These are phyloP conservation scores for Synanthedon myopaeformis DNA, from an alignment of 2,888 invertebrate species.

Conservation along the genomic window DNA sequence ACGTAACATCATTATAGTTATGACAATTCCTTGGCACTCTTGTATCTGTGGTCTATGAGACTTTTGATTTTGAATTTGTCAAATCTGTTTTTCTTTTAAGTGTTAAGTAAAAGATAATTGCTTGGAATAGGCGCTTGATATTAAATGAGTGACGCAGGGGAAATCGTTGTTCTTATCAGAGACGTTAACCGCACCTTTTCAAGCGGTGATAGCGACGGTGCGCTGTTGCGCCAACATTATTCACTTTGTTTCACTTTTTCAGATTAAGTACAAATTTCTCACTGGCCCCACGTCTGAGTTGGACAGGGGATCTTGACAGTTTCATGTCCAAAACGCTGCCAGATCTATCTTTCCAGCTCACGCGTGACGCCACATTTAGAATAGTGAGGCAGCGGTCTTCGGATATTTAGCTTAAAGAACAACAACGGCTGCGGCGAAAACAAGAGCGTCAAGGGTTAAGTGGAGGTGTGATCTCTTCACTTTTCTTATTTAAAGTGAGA, in stretches of 20 bases:
- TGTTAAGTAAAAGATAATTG: background rate
- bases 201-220: slow-evolving; percentile 55
- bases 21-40: slow-evolving; percentile 50
- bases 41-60: slow-evolving; percentile 12
- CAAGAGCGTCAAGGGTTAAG: slow-evolving; percentile 57
- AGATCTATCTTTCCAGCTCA: slow-evolving; percentile 73
- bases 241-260: too few relatives aligned
- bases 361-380: slow-evolving; percentile 41
- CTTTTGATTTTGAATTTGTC: background rate
- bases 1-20: slow-evolving; percentile 44
- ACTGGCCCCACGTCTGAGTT: slow-evolving; percentile 63
- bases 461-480: slow-evolving; percentile 74
- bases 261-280: too few relatives aligned
- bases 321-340: slow-evolving; percentile 50
- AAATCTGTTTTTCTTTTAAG: too few relatives aligned
- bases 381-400: background rate
- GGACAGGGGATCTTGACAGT: slow-evolving; percentile 72
- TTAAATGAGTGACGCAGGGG: slow-evolving; percentile 38
- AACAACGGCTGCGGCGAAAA: background rate
- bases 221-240: slow-evolving; percentile 6
- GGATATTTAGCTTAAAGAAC: slow-evolving; percentile 2
- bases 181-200: slow-evolving; percentile 64
- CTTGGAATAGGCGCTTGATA: background rate
- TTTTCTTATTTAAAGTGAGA: slow-evolving; percentile 70
- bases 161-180: slow-evolving; percentile 61